Evolutionary conservation across 2,113 vertebrate genomes (phyloP), one percentile per base, ranked within the genome.

Genomic region (Acrocephalus arundinaceus): DNA sequence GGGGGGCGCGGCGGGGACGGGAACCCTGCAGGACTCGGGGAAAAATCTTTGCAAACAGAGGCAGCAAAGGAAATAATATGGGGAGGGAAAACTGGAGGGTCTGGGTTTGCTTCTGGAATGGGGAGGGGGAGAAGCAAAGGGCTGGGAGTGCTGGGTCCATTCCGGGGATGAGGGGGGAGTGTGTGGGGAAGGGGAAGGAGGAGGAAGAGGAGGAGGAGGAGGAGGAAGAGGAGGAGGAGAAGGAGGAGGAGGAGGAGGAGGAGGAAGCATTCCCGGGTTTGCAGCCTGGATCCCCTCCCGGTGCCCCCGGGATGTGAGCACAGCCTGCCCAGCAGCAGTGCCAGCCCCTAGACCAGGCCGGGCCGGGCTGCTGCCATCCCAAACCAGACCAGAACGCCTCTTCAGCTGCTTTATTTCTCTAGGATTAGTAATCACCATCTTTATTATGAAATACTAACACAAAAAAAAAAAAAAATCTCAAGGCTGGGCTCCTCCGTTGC

Each of bases 361-460:
- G 24, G 48, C 11, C 10, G 1, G 21, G 57, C 76, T 70, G 71
- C 6, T 45, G 66, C 1, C 0, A 85, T 3, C 81, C 63, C 72
- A 4, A 2, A 25, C 6, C 90, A 45, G 21, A 30, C 5, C 2
- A 6, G 58, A 48, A 43, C 7, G 31, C 23, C 90, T 82, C 74
- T 68, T 72, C 87, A 61, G 55, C 41, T 24, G 14, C 74, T 92
- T 73, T 28, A 13, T 61, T 85, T 45, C 41, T 45, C 54, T 55
- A 71, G 49, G 70, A 83, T 83, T 83, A 66, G 68, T 62, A 90
- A 80, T n/a, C 27, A 59, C 86, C 61, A 41, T 30, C 58, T 66
- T 66, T 31, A 84, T 89, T 54, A 63, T 84, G 68, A 87, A 94
- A 87, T 82, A 59, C 61, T 45, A 61, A 68, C 54, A 68, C 52